Evolutionary conservation across 2,888 invertebrate genomes (phyloP).

Genomic region (Eupelmus urozonus): DNA sequence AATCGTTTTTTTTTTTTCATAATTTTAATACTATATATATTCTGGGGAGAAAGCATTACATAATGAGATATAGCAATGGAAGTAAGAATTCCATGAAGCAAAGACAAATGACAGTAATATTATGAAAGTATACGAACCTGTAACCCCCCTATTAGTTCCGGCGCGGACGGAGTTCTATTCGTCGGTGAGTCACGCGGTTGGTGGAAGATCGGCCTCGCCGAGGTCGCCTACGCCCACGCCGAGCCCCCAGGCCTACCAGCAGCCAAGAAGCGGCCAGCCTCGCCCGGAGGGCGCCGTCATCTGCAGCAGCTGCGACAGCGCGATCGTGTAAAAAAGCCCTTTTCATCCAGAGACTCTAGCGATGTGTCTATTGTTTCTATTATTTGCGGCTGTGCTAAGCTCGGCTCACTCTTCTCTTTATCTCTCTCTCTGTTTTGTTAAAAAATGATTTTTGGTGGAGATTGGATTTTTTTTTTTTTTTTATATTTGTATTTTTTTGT

Average conservation of each 20-base stretch:
- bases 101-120: background rate
- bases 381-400: background rate
- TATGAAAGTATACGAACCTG: background rate
- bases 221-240: conserved; percentile 79
- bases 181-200: conserved; percentile 87
- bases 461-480: background rate
- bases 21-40: no score
- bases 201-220: conserved; percentile 81
- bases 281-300: conserved; percentile 73
- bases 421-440: no score
- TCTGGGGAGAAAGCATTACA: no score
- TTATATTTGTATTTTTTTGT: no score
- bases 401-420: no score
- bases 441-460: background rate
- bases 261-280: conserved; percentile 58
- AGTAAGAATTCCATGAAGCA: background rate
- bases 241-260: conserved; percentile 63
- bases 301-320: conserved; percentile 92
- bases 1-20: no score
- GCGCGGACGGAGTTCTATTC: conserved; percentile 83
- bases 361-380: background rate
- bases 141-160: conserved; percentile 66
- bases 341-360: background rate
- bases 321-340: conserved; percentile 84
- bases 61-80: no score